Conservation (phyloP, 2,888 invertebrate genomes). For the Yponomeuta plumbellus region DNA sequence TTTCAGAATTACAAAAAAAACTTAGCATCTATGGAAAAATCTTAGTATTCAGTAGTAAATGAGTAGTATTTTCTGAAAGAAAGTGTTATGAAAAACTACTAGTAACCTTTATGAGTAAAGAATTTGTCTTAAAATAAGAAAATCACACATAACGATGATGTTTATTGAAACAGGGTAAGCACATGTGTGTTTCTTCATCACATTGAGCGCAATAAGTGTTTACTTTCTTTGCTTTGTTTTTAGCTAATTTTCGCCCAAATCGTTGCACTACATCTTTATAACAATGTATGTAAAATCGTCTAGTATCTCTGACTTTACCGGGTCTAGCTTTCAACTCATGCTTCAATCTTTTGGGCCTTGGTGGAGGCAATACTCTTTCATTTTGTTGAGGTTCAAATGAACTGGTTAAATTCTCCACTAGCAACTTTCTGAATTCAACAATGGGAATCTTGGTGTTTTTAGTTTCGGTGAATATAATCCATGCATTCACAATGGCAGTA, state of each 20-base stretch:
- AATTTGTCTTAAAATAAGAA: conserved; percentile 8
- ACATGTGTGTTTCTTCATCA: conserved; percentile 29
- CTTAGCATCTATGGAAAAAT: neutral
- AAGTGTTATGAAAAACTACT: conserved; percentile 10
- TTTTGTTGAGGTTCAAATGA: conserved; percentile 1
- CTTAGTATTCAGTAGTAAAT: conserved; percentile 5
- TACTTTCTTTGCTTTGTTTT: conserved; percentile 34
- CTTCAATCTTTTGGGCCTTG: conserved; percentile 31
- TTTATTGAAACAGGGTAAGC: conserved; percentile 30
- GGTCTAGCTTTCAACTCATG: conserved; percentile 30
- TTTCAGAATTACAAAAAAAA: neutral
- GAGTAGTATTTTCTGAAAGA: conserved; percentile 9
- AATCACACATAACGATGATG: conserved; percentile 24
- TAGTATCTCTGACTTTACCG: conserved; percentile 31
- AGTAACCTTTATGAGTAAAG: conserved; percentile 7
- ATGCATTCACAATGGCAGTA: conserved; percentile 34
- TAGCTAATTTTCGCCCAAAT: conserved; percentile 31
- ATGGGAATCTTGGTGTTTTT: conserved; percentile 23
- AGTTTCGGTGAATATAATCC: conserved; percentile 28
- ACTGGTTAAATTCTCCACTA: conserved; percentile 14
- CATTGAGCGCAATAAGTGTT: conserved; percentile 30
- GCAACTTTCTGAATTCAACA: conserved; percentile 17
- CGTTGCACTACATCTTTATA: conserved; percentile 30
- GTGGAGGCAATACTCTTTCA: conserved; percentile 20
- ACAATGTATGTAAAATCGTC: conserved; percentile 32